These are phyloP conservation scores for Samia ricini DNA, from an alignment of 1,140 invertebrate genomes.

Conservation along the genomic window DNA sequence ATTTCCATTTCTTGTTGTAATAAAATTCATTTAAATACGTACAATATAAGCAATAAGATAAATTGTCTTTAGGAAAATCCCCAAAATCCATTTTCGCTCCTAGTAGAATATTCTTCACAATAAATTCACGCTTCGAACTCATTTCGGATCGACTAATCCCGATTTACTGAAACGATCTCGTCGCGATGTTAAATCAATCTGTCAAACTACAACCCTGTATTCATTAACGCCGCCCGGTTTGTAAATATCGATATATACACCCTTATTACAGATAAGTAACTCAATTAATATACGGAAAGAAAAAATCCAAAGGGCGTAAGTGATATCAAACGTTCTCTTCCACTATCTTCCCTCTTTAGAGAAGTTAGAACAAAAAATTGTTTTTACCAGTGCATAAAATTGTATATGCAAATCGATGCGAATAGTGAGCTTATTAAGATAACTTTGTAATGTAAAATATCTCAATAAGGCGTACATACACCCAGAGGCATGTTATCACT, in stretches of 20 bases:
- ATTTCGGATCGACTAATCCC: constrained; percentile 53
- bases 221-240: constrained; percentile 55
- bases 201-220: constrained; percentile 67
- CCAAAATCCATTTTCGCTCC: neutral
- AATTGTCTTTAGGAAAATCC: neutral
- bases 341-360: constrained; percentile 16
- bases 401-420: constrained; percentile 36
- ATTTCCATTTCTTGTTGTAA: too few relatives aligned
- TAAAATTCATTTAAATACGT: too few relatives aligned
- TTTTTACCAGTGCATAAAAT: neutral
- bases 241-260: constrained; percentile 51
- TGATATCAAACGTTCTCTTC: constrained; percentile 15
- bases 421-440: constrained; percentile 39
- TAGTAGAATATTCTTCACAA: constrained; percentile 23
- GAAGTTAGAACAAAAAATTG: neutral
- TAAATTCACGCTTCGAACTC: constrained; percentile 47
- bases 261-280: constrained; percentile 44
- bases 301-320: constrained; percentile 17
- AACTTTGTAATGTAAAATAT: constrained; percentile 41
- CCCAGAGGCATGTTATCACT: constrained; percentile 39
- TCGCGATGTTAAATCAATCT: constrained; percentile 66
- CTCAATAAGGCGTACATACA: constrained; percentile 26
- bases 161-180: constrained; percentile 65
- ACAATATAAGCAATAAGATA: neutral
- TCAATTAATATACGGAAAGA: constrained; percentile 42